phyloP scores from a whole-genome alignment of 2,888 invertebrate genomes.

The Reticulitermes lucifugus region DNA sequence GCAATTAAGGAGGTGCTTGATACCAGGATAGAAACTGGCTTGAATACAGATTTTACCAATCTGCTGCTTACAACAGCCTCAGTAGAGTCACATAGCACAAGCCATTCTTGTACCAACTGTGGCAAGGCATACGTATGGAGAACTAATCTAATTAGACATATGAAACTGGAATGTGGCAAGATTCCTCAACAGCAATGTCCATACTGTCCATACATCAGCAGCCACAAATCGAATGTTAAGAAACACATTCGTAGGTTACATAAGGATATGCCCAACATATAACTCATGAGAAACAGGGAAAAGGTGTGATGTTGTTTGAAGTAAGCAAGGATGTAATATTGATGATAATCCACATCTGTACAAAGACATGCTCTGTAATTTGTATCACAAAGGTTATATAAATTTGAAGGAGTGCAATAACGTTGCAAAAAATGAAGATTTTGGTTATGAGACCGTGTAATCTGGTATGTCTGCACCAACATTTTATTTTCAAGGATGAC shows the following conservation, averaged over 20 bases:
- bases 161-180: conserved; percentile 59
- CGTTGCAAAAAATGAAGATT: too few relatives aligned
- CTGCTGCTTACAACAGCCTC: not conserved
- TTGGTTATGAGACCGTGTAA: too few relatives aligned
- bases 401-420: too few relatives aligned
- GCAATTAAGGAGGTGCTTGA: not conserved
- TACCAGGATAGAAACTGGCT: not conserved
- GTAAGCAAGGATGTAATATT: not conserved
- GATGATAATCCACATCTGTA: too few relatives aligned
- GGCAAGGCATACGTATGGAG: conserved; percentile 9
- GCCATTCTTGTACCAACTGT: conserved; percentile 5
- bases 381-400: too few relatives aligned
- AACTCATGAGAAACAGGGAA: not conserved
- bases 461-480: too few relatives aligned
- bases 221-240: conserved; percentile 52
- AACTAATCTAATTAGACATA: conserved; percentile 57
- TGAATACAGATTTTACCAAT: not conserved
- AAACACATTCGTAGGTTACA: conserved; percentile 46
- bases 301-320: not conserved
- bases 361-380: too few relatives aligned
- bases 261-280: conserved; percentile 23
- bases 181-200: conserved; percentile 57
- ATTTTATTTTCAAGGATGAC: too few relatives aligned
- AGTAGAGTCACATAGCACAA: not conserved
- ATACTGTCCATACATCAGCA: conserved; percentile 53